These are phyloP conservation scores for Brienomyrus longianalis DNA, from an alignment of 2,113 vertebrate genomes.

Conservation along the genomic window DNA sequence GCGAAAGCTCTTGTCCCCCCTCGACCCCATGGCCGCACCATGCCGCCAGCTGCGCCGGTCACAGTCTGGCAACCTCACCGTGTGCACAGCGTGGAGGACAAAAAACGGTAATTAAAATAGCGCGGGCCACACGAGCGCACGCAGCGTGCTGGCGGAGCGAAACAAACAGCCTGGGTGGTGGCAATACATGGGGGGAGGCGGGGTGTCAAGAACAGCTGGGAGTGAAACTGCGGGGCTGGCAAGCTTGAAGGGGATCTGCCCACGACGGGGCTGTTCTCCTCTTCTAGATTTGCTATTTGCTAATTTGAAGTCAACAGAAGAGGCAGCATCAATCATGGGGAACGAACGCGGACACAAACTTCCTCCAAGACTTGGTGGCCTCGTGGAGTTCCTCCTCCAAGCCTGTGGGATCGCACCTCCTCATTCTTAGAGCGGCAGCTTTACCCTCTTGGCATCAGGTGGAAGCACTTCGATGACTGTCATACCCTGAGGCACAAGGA, in stretches of 20 bases:
- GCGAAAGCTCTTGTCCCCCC: slow-evolving; percentile 19
- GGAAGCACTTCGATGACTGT: neutral
- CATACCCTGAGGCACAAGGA: neutral
- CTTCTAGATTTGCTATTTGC: neutral
- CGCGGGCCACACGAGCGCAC: slow-evolving; percentile 21
- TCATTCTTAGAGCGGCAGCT: neutral
- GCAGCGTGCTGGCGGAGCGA: neutral
- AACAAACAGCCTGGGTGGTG: neutral
- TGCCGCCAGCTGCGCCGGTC: slow-evolving; percentile 51
- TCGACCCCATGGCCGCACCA: slow-evolving; percentile 30
- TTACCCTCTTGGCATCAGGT: neutral
- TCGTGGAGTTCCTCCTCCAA: neutral
- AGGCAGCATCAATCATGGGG: neutral
- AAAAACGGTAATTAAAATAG: slow-evolving; percentile 47
- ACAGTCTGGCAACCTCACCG: slow-evolving; percentile 39
- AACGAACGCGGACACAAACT: neutral
- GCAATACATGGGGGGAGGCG: no score
- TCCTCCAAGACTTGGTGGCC: neutral
- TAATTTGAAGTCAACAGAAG: neutral
- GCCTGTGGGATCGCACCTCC: neutral
- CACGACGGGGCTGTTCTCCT: neutral
- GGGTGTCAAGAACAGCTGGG: neutral
- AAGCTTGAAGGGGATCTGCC: neutral
- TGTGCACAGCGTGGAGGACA: slow-evolving; percentile 28
- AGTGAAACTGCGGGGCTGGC: neutral